Evolutionary conservation across 2,888 invertebrate species (phyloP).

Genomic region (Andrena bicolor): DNA sequence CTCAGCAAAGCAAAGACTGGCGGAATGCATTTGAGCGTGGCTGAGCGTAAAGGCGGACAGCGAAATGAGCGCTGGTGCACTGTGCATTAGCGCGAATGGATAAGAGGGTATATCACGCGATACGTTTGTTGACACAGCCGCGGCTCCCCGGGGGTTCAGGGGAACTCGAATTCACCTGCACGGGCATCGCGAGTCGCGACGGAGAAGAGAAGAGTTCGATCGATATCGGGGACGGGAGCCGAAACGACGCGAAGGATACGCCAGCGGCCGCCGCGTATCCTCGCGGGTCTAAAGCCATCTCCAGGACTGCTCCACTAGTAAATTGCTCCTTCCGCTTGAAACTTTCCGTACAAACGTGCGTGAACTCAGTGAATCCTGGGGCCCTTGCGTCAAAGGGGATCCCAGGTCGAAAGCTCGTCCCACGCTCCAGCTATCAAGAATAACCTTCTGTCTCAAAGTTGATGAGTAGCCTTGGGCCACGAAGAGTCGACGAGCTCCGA

Average conservation of each 20-base stretch:
- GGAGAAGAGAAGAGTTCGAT: slow-evolving; percentile 11
- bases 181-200: background rate
- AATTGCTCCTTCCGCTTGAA: background rate
- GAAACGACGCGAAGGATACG: too few species aligned
- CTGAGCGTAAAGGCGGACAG: too few species aligned
- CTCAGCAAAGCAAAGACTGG: background rate
- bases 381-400: background rate
- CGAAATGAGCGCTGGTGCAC: background rate
- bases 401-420: slow-evolving; percentile 3
- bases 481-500: background rate
- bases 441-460: background rate
- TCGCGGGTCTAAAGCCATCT: too few species aligned
- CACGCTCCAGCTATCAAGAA: background rate
- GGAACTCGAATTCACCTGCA: slow-evolving; percentile 21
- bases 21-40: background rate
- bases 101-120: slow-evolving; percentile 23
- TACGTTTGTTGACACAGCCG: slow-evolving; percentile 11
- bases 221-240: background rate
- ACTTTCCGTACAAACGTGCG: background rate
- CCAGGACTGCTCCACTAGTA: background rate
- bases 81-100: slow-evolving; percentile 7
- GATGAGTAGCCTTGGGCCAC: background rate
- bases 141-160: background rate
- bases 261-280: too few species aligned
- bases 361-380: background rate